Base-by-base conservation (phyloP, 2,888 invertebrate species). In the Apodemia zela region DNA sequence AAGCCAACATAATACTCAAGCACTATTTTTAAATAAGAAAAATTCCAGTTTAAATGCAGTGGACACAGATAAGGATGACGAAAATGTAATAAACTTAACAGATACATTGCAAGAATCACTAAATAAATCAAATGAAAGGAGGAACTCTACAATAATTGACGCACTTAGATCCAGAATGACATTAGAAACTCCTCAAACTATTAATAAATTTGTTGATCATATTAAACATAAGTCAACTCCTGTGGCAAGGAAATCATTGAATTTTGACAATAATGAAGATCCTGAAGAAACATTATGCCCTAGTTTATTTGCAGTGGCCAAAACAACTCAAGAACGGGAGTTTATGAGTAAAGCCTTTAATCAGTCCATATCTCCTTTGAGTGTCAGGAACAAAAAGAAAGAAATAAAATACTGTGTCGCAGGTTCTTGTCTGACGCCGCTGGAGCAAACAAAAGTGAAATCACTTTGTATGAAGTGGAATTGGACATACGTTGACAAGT, bases 171-270 rank as follows among this genome's bases (percentile, higher is more conserved):
- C 71, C 29, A 80, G 76, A 47, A 61, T 68, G 5, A 71, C 74
- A 2, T 65, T 79, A 11, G 87, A 85, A 60, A 89, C 91, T 3
- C 90, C 91, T 6, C 66, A 82, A 0, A 84, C 78, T 5, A 87
- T 90, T 6, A 79, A 77, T 33, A 88, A 83, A 67, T 92, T 92
- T 73, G 80, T 79, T 1, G 77, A 82, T 67, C 77, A 87, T 49
- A 82, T 92, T 13, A 81, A 77, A 65, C 77, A 87, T 59, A 88
- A 86, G 51, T 92, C 91, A 0, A 92, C 92, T 0, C 92, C 92
- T 0, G 69, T 88, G 3, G 87, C 85, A 2, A 80, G 79, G 61
- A 91, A 90, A 65, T 89, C 89, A 1, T 75, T 92, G 0, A 82
- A 83, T 66, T 92, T 90, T 67, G 73, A 76, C 57, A 72, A 79